Percentiles rank a stretch among this genome's conserved stretches.
These are phyloP conservation scores for Channa argus DNA, from an alignment of 2,113 vertebrate species.

Conservation along the genomic window DNA sequence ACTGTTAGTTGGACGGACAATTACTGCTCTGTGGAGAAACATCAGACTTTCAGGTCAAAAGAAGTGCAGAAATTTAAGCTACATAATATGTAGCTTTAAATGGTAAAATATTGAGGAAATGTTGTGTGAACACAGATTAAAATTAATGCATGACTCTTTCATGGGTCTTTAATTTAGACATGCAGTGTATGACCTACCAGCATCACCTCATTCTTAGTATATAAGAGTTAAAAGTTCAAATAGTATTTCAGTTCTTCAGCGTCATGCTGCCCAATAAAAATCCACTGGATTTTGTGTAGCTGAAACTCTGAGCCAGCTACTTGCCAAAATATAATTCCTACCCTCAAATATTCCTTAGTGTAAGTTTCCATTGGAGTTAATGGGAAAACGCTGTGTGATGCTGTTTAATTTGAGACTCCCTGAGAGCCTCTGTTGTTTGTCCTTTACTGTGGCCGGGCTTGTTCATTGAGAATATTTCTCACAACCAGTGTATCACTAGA, in stretches of 20 bases:
- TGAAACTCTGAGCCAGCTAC: constrained; percentile 28
- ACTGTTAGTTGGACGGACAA: constrained; percentile 34
- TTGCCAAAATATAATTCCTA: constrained; percentile 62
- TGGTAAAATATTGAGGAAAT: too few species aligned
- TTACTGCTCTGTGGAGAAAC: constrained; percentile 32
- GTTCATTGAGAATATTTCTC: constrained; percentile 47
- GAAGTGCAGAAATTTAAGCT: neutral
- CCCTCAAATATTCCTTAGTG: constrained; percentile 47
- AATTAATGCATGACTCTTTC: neutral
- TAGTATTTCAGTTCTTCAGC: neutral
- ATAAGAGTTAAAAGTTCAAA: too few species aligned
- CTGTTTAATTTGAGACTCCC: constrained; percentile 31
- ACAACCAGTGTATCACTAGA: constrained; percentile 17
- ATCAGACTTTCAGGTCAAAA: constrained; percentile 7
- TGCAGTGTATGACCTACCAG: constrained; percentile 15
- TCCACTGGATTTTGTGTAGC: constrained; percentile 32
- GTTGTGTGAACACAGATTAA: neutral
- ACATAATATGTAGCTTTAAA: too few species aligned
- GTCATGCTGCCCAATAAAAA: constrained; percentile 36
- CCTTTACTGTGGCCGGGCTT: constrained; percentile 21
- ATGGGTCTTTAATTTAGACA: neutral
- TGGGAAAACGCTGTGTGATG: neutral
- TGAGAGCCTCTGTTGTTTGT: constrained; percentile 10
- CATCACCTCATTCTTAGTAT: constrained; percentile 18
- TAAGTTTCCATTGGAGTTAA: constrained; percentile 44